These are phyloP conservation scores for Maconellicoccus hirsutus DNA, from an alignment of 1,140 invertebrate species.

Conservation along the genomic window DNA sequence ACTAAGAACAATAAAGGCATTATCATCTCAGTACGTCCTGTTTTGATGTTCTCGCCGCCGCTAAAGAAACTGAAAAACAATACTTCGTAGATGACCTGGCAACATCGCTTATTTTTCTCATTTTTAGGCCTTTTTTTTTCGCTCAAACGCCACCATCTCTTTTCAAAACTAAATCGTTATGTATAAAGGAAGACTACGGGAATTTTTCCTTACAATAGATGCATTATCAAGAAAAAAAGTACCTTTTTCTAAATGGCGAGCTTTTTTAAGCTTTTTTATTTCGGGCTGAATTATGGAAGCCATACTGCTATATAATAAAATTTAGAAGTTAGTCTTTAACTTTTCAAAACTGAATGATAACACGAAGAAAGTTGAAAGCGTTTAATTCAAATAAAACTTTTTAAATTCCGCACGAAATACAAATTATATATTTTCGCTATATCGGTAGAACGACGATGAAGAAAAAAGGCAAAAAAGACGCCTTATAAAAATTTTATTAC, in stretches of 20 bases:
- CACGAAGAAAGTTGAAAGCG: conserved; percentile 2
- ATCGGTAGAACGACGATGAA: background rate
- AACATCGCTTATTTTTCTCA: background rate
- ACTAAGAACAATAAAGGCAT: conserved; percentile 5
- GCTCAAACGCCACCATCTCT: too few relatives aligned
- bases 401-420: background rate
- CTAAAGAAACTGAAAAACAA: background rate
- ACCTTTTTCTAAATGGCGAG: background rate
- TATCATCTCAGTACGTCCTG: background rate
- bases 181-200: too few relatives aligned
- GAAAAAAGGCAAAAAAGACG: too few relatives aligned
- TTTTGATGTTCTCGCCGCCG: background rate
- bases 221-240: background rate
- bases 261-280: conserved; percentile 5
- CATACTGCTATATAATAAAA: background rate
- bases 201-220: background rate
- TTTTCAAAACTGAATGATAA: conserved; percentile 5
- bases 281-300: background rate
- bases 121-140: background rate
- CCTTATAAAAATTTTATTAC: conserved; percentile 2
- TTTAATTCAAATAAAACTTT: conserved; percentile 2
- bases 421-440: background rate
- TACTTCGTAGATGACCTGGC: background rate
- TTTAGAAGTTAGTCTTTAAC: conserved; percentile 5
- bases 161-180: too few relatives aligned